Conservation (phyloP, 1,140 invertebrate genomes). For the Streblospio benedicti region DNA sequence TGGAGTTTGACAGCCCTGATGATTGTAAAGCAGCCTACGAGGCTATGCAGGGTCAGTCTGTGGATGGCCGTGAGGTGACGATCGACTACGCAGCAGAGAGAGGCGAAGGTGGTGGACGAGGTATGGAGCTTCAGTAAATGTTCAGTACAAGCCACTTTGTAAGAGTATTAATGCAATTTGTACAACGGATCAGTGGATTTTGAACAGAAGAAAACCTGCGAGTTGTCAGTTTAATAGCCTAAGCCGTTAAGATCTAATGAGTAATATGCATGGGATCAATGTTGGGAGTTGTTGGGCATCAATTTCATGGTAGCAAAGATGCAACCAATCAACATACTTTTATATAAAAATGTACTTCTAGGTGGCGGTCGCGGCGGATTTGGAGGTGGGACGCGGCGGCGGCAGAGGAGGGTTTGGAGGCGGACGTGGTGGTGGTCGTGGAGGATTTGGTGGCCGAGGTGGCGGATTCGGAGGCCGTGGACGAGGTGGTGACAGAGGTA, state of each 20-base stretch:
- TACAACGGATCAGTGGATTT: too few species aligned
- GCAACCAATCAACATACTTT: neutral
- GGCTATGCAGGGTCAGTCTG: constrained; percentile 27
- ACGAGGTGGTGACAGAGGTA: neutral
- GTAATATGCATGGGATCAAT: neutral
- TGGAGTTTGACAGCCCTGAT: constrained; percentile 28
- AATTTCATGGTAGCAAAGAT: neutral
- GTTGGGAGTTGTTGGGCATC: neutral
- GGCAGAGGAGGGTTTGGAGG: constrained; percentile 3
- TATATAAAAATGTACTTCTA: neutral
- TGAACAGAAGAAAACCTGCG: too few species aligned
- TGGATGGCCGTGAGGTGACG: constrained; percentile 28
- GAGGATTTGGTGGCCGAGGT: too few species aligned
- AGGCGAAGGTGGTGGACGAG: neutral
- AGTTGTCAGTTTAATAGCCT: too few species aligned
- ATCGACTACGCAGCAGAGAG: constrained; percentile 26
- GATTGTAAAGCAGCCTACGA: constrained; percentile 27
- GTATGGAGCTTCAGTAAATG: too few species aligned
- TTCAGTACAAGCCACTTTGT: too few species aligned
- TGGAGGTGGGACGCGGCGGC: neutral
- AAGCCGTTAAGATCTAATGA: too few species aligned
- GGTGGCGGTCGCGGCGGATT: neutral
- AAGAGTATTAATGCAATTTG: too few species aligned
- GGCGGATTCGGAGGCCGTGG: too few species aligned
- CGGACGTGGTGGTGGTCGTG: too few species aligned